phyloP scores from a whole-genome alignment of 1,140 invertebrate genomes.

The Pogonus chalceus region DNA sequence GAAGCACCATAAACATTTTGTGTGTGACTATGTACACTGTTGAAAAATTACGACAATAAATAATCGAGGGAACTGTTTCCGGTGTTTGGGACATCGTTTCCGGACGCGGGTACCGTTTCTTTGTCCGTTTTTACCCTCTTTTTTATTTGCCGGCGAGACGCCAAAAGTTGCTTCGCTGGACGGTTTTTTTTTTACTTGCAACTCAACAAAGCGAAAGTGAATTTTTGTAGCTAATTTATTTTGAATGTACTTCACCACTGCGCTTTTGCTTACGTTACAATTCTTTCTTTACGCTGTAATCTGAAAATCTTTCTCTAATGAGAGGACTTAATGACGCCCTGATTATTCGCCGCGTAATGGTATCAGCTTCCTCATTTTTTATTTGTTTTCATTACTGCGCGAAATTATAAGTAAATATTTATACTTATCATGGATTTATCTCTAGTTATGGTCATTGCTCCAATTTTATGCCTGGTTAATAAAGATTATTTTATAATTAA shows the following conservation, averaged over 20 bases:
- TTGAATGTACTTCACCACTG: not conserved
- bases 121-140: conserved; percentile 5
- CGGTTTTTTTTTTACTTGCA: not conserved
- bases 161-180: not conserved
- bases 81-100: conserved; percentile 5
- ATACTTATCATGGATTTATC: no score
- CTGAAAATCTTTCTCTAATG: no score
- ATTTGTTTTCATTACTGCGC: no score
- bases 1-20: not conserved
- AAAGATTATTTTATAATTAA: no score
- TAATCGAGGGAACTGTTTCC: conserved; percentile 4
- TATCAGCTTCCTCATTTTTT: no score
- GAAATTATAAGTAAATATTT: no score
- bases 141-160: not conserved
- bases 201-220: conserved; percentile 7
- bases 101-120: not conserved
- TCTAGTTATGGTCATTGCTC: no score
- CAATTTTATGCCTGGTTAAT: no score
- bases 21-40: not conserved
- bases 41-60: conserved; percentile 6
- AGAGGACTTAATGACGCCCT: no score
- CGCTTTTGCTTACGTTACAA: not conserved
- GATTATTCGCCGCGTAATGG: no score
- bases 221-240: conserved; percentile 5
- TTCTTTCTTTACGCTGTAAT: not conserved